Evolutionary conservation across 2,888 invertebrate genomes (phyloP).

Genomic region (Lamellibrachia satsuma): DNA sequence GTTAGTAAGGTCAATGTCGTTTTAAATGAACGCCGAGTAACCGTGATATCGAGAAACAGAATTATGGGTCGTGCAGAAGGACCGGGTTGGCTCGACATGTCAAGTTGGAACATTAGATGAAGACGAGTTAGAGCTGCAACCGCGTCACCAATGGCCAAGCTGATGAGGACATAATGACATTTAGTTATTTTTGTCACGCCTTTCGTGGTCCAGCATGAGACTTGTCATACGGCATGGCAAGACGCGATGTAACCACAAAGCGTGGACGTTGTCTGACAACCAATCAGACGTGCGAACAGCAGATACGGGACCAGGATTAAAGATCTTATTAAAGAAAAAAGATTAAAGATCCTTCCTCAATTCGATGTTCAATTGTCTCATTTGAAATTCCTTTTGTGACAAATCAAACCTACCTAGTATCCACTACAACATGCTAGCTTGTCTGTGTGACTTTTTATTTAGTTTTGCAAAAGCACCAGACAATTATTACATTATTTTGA

Average conservation of each 20-base stretch:
- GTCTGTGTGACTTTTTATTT: no score
- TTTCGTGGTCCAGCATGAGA: background rate
- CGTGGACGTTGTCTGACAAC: background rate
- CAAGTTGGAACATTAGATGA: background rate
- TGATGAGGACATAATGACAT: background rate
- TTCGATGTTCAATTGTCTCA: no score
- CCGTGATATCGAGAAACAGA: background rate
- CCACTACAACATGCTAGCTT: no score
- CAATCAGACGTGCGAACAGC: background rate
- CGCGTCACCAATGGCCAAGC: background rate
- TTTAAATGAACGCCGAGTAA: background rate
- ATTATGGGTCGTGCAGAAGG: background rate
- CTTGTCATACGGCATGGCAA: background rate
- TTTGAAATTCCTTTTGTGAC: no score
- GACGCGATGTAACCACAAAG: background rate
- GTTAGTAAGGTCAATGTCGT: background rate
- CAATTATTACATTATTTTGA: no score
- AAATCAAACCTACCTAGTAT: no score
- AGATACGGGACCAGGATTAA: background rate
- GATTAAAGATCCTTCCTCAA: no score
- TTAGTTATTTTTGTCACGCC: background rate
- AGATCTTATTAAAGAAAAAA: no score
- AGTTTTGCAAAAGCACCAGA: no score
- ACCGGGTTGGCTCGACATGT: background rate
- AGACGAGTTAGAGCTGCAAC: background rate